A percentile compares a stretch with the other conserved stretches of the same genome.
Conservation (phyloP, 2,888 invertebrate species). For the Apodemia duryi region DNA sequence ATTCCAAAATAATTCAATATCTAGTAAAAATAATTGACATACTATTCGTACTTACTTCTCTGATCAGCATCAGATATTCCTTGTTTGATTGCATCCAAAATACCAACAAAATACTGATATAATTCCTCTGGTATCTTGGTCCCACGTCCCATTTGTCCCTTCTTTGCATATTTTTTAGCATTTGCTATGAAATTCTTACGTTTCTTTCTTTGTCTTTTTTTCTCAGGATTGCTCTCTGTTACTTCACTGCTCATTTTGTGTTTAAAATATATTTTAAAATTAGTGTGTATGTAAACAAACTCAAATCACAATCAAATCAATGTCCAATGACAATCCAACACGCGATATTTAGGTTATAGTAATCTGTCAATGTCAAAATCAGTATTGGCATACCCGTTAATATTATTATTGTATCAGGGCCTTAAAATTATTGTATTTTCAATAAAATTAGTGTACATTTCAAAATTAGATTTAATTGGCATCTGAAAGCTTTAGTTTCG, state of each 20-base stretch:
- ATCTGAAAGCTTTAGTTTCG: too few species aligned
- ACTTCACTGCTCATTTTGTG: slow-evolving; percentile 51
- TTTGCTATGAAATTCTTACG: slow-evolving; percentile 84
- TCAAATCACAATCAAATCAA: neutral
- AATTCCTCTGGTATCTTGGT: slow-evolving; percentile 84
- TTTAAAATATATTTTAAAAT: slow-evolving; percentile 11
- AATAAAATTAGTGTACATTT: too few species aligned
- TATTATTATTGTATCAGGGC: too few species aligned
- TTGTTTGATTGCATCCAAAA: slow-evolving; percentile 84
- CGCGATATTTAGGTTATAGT: slow-evolving; percentile 2
- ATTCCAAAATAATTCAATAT: neutral
- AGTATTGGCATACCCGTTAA: neutral
- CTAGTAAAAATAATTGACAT: neutral
- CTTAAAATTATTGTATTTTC: too few species aligned
- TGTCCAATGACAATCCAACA: neutral
- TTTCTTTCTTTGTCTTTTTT: slow-evolving; percentile 78
- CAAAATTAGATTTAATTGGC: too few species aligned
- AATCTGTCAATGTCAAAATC: slow-evolving; percentile 1
- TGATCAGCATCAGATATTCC: slow-evolving; percentile 85
- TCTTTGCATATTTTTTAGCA: slow-evolving; percentile 87
- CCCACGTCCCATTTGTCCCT: slow-evolving; percentile 85
- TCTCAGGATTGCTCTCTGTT: slow-evolving; percentile 42
- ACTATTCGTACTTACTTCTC: slow-evolving; percentile 74
- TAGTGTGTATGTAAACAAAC: neutral
- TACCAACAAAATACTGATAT: slow-evolving; percentile 87